These are phyloP conservation scores for Morpho helenor DNA, from an alignment of 2,888 invertebrate genomes.

Conservation along the genomic window DNA sequence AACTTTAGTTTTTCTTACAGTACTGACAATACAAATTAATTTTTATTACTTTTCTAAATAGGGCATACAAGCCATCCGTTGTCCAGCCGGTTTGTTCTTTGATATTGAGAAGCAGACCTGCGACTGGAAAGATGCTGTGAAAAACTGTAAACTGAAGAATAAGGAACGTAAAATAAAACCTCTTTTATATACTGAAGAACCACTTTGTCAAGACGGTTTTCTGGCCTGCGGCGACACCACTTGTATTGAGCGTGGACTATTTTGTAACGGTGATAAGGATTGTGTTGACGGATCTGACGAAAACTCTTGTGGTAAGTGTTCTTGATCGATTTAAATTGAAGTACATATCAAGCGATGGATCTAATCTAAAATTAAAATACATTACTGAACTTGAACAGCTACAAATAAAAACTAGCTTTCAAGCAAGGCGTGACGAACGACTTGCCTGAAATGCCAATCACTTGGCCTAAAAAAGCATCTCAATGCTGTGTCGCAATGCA, in stretches of 20 bases:
- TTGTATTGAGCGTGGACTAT: slow-evolving; percentile 93
- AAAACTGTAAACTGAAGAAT: slow-evolving; percentile 93
- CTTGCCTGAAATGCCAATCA: slow-evolving; percentile 63
- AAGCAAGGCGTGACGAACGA: slow-evolving; percentile 53
- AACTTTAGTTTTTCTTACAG: neutral
- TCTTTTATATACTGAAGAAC: slow-evolving; percentile 92
- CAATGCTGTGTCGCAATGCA: slow-evolving; percentile 50
- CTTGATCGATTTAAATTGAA: neutral
- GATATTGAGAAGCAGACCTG: slow-evolving; percentile 97
- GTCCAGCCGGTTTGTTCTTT: slow-evolving; percentile 94
- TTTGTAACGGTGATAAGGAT: slow-evolving; percentile 96
- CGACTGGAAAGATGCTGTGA: slow-evolving; percentile 96
- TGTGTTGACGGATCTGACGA: slow-evolving; percentile 94
- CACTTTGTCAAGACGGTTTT: slow-evolving; percentile 91
- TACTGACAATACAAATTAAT: slow-evolving; percentile 4
- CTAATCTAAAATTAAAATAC: slow-evolving; percentile 32
- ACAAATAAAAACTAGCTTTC: slow-evolving; percentile 39
- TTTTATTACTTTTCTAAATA: slow-evolving; percentile 50
- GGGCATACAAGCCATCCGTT: slow-evolving; percentile 95
- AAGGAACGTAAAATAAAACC: slow-evolving; percentile 94
- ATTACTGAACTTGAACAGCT: slow-evolving; percentile 48
- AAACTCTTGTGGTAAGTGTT: slow-evolving; percentile 90
- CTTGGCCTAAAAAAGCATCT: slow-evolving; percentile 67
- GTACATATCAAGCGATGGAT: neutral
- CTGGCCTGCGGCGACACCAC: slow-evolving; percentile 92